Evolutionary conservation across 2,888 invertebrate species (phyloP).

Genomic region (Eupithecia dodoneata): DNA sequence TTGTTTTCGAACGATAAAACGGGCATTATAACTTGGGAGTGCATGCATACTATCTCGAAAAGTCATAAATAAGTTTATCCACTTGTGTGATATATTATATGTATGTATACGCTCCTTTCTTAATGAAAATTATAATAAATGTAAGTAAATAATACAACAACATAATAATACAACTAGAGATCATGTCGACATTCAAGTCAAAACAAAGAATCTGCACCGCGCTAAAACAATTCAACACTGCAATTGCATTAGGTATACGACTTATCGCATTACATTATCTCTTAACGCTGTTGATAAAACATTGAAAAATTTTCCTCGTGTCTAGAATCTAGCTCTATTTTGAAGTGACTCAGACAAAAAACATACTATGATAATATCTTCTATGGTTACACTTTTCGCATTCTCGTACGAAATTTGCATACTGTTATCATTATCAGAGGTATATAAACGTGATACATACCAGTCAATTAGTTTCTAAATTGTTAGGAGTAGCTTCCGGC

Average conservation of each 20-base stretch:
- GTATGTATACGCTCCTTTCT: too few relatives aligned
- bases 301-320: constrained; percentile 32
- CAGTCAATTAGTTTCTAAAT: neutral
- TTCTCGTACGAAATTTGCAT: constrained; percentile 1
- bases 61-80: neutral
- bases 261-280: constrained; percentile 25
- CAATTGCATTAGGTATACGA: neutral
- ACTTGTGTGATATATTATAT: too few relatives aligned
- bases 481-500: neutral
- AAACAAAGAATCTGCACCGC: constrained; percentile 13
- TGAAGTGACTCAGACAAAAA: constrained; percentile 10
- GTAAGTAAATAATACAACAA: too few relatives aligned
- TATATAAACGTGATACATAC: neutral
- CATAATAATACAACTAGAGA: neutral
- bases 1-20: too few relatives aligned
- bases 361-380: neutral
- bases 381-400: neutral
- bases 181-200: neutral
- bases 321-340: constrained; percentile 1
- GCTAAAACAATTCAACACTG: constrained; percentile 13
- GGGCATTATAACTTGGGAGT: neutral
- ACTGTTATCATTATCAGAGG: neutral
- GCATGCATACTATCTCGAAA: neutral
- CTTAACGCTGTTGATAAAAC: constrained; percentile 21
- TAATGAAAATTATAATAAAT: too few relatives aligned